Conservation (phyloP, 1,140 invertebrate species). For the Drosophila prosaltans region DNA sequence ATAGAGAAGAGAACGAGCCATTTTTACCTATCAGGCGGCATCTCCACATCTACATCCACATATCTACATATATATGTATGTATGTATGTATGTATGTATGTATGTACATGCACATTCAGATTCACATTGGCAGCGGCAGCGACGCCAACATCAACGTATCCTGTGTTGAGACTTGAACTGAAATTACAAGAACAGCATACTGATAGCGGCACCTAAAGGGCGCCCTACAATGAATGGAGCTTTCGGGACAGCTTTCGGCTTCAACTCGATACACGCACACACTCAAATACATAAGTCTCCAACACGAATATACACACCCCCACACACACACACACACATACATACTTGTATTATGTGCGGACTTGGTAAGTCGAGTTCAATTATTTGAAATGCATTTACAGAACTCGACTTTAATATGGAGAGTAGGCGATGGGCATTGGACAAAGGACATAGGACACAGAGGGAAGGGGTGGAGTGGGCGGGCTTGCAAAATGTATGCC, state of each 20-base stretch:
- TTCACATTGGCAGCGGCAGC: neutral
- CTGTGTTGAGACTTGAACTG: conserved; percentile 58
- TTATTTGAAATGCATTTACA: conserved; percentile 56
- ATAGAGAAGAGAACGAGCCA: conserved; percentile 35
- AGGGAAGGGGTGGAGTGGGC: neutral
- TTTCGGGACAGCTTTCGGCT: conserved; percentile 30
- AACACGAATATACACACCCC: conserved; percentile 1
- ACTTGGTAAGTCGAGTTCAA: conserved; percentile 10
- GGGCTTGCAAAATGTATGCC: conserved; percentile 40
- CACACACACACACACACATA: neutral
- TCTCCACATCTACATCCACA: neutral
- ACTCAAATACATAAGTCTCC: conserved; percentile 19
- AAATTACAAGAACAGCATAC: conserved; percentile 34
- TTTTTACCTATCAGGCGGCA: conserved; percentile 39
- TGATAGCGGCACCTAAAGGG: conserved; percentile 30
- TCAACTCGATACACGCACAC: conserved; percentile 35
- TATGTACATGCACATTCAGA: neutral
- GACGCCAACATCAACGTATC: conserved; percentile 55
- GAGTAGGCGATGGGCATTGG: neutral
- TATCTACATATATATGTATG: no score
- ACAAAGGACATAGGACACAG: no score
- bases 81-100: neutral
- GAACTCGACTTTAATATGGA: conserved; percentile 23
- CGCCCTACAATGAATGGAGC: conserved; percentile 23
- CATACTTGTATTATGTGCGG: neutral